Evolutionary conservation across 2,888 invertebrate species (phyloP).

Genomic region (Epinotia demarniana): DNA sequence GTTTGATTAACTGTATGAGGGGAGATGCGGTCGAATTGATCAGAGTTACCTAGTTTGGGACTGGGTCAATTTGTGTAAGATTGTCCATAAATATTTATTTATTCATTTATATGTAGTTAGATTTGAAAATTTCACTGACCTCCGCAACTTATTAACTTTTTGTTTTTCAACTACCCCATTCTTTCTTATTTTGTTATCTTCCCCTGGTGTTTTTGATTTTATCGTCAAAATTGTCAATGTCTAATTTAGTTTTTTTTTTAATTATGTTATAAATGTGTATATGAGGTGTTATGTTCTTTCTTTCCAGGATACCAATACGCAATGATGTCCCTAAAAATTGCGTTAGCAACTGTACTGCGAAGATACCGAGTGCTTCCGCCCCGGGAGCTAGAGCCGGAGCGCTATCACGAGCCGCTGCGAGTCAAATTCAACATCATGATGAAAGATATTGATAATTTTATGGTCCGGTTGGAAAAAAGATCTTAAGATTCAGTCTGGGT

Average conservation of each 20-base stretch:
- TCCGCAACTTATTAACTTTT: not conserved
- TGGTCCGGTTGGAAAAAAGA: slow-evolving; percentile 4
- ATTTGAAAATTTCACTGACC: not conserved
- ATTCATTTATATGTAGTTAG: not conserved
- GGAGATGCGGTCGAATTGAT: no score
- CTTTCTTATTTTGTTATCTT: no score
- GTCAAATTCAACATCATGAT: slow-evolving; percentile 10
- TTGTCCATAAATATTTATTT: no score
- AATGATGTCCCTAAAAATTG: slow-evolving; percentile 14
- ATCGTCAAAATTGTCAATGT: no score
- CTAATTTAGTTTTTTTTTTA: not conserved
- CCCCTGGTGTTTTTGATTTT: no score
- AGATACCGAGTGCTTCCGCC: slow-evolving; percentile 23
- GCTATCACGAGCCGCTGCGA: slow-evolving; percentile 3
- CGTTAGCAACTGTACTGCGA: slow-evolving; percentile 13
- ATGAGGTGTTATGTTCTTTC: not conserved
- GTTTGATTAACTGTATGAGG: no score
- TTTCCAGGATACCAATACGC: slow-evolving; percentile 18
- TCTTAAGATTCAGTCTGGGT: not conserved
- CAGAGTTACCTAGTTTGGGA: no score
- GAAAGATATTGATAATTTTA: slow-evolving; percentile 10
- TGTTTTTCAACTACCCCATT: no score
- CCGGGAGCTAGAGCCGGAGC: not conserved
- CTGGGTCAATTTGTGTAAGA: no score
- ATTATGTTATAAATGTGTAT: not conserved